Evolutionary conservation across 2,888 invertebrate species (phyloP), one percentile per base, ranked within the genome.

Genomic region (Synanthedon myopaeformis): DNA sequence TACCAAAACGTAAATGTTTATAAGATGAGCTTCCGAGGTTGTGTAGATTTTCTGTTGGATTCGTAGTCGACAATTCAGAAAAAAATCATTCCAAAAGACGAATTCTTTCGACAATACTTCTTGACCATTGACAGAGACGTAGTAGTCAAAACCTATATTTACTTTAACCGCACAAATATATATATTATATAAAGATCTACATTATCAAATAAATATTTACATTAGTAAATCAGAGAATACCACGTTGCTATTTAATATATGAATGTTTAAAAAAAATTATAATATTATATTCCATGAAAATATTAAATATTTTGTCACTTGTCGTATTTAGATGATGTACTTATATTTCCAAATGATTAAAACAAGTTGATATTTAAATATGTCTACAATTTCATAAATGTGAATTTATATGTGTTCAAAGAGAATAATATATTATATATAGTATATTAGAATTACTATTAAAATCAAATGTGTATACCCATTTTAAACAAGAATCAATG

Each of bases 81-180:
- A 17, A 17, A 65, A 67, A 68, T 68, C 65, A 23, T 23, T 23
- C 5, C 5, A 23, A 64, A 59, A 73, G 69, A 79, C 74, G 19
- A 59, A 63, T 53, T 70, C 67, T 61, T 69, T 82, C 82, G 85
- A 85, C 86, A 84, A 85, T 82, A 84, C 78, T 73, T 62, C 71
- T 73, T 76, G 70, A 79, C 70, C 71, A 72, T 79, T 82, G 81
- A 84, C 82, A 81, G 76, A 76, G 80, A 84, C 82, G 80, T 76
- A 76, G 61, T 64, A 70, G 62, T 61, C 66, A 42, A 35, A 35
- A 52, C 49, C 51, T 64, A 61, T 67, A 66, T 69, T 78, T 74
- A 60, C 59, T 69, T 78, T 73, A 70, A 12, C 72, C 82, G 86
- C 85, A 85, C 86, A 86, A 86, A 82, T 64, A 57, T 56, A 56